Conservation (phyloP, 2,888 invertebrate genomes). For the Periphyllus acericola region DNA sequence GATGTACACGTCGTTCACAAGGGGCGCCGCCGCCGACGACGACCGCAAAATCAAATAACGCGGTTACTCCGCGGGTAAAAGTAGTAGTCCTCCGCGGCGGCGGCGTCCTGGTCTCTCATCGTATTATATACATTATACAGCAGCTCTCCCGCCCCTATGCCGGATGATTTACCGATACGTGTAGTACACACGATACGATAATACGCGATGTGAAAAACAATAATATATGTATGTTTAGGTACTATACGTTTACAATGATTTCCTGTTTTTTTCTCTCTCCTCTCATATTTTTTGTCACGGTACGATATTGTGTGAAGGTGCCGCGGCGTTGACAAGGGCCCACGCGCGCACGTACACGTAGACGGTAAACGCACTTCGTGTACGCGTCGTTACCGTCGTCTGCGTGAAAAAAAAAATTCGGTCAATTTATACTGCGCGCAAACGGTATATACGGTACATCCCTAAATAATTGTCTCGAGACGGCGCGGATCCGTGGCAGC, state of each 20-base stretch:
- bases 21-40: conserved; percentile 38
- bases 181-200: neutral
- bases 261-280: conserved; percentile 12
- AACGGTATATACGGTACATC: too few relatives aligned
- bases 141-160: neutral
- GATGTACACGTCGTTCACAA: neutral
- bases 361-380: neutral
- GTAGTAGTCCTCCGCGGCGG: conserved; percentile 18
- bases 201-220: neutral
- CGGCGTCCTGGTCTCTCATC: too few relatives aligned
- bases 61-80: conserved; percentile 36
- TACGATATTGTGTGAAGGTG: conserved; percentile 2
- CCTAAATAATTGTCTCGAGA: neutral
- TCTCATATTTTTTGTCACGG: conserved; percentile 20
- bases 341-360: neutral
- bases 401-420: conserved; percentile 20
- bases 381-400: conserved; percentile 21
- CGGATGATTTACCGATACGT: conserved; percentile 14
- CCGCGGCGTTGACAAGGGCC: conserved; percentile 20
- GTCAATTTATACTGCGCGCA: conserved; percentile 28
- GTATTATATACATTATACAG: neutral
- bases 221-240: neutral
- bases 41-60: conserved; percentile 61
- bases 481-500: neutral
- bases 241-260: neutral